These are phyloP conservation scores for Rotaria sp. DNA, from an alignment of 2,888 invertebrate species.

Conservation along the genomic window DNA sequence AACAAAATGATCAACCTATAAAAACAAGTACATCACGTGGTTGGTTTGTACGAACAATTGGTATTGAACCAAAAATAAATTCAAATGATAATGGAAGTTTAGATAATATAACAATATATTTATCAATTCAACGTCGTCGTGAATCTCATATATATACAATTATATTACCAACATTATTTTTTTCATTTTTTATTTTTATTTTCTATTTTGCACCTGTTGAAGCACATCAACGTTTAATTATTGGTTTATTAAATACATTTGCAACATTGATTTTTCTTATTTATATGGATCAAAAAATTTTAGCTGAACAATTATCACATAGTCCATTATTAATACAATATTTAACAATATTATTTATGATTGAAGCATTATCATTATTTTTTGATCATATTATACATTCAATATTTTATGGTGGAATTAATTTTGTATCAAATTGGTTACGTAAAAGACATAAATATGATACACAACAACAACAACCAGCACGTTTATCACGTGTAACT, in stretches of 20 bases:
- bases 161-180: conserved; percentile 2
- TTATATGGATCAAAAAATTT: neutral
- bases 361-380: conserved; percentile 30
- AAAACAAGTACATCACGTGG: neutral
- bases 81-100: neutral
- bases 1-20: neutral
- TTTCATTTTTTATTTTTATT: conserved; percentile 30
- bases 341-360: conserved; percentile 29
- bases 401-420: conserved; percentile 27
- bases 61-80: neutral
- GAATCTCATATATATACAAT: conserved; percentile 1
- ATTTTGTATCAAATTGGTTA: conserved; percentile 15
- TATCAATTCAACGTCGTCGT: conserved; percentile 18
- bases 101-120: neutral
- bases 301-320: neutral
- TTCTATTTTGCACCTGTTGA: conserved; percentile 24
- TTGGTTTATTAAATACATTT: conserved; percentile 27
- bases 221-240: conserved; percentile 24
- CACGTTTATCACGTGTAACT: conserved; percentile 1
- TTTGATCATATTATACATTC: conserved; percentile 29
- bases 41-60: neutral
- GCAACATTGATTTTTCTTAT: conserved; percentile 23
- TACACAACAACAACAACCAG: neutral
- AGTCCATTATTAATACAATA: conserved; percentile 11
- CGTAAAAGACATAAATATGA: conserved; percentile 12